Conservation (phyloP, 2,113 vertebrate species). For the Zootoca vivipara region DNA sequence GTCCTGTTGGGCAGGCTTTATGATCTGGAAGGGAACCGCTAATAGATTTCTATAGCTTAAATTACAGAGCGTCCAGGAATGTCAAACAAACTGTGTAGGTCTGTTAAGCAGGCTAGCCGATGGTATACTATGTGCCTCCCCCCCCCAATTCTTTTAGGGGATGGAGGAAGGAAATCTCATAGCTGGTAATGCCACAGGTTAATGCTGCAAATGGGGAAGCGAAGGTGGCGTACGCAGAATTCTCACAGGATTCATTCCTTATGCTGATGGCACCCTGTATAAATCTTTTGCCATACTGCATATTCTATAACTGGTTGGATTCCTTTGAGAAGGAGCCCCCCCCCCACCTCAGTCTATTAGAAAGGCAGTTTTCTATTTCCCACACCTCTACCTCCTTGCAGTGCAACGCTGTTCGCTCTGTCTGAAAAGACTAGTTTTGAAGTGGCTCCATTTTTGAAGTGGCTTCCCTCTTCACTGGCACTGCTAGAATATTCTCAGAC, state of each 20-base stretch:
- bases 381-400: background rate
- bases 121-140: background rate
- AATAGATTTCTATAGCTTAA: constrained; percentile 24
- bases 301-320: background rate
- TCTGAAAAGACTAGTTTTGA: background rate
- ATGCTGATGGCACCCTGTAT: background rate
- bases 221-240: background rate
- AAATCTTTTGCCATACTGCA: background rate
- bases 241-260: background rate
- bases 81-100: background rate
- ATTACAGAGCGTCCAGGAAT: constrained; percentile 14
- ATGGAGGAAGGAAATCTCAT: background rate
- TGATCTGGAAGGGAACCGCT: constrained; percentile 15
- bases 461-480: no score
- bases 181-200: background rate
- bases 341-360: background rate
- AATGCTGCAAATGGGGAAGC: constrained; percentile 21
- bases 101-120: background rate
- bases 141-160: background rate
- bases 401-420: background rate
- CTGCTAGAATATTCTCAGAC: no score
- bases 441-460: background rate
- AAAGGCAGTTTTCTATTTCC: background rate
- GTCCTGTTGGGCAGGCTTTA: background rate
- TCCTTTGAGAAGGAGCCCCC: background rate